These are phyloP conservation scores for Polypedilum pembai DNA, from an alignment of 1,140 invertebrate genomes.

Conservation along the genomic window DNA sequence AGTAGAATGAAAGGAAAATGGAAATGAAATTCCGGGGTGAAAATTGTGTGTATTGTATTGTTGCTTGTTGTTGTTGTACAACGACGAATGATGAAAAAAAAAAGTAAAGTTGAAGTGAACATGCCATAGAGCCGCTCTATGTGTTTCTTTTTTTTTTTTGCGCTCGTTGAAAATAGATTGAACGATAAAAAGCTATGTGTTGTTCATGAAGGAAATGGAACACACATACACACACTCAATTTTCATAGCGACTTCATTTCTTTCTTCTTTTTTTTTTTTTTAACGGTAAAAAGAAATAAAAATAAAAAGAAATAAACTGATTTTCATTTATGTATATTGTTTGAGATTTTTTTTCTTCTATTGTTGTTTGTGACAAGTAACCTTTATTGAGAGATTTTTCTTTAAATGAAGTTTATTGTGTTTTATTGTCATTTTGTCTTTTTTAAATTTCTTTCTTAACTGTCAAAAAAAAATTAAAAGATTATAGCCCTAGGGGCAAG, in stretches of 20 bases:
- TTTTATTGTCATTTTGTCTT: too few species aligned
- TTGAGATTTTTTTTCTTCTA: too few species aligned
- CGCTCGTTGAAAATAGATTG: background rate
- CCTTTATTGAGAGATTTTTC: too few species aligned
- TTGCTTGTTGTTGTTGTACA: background rate
- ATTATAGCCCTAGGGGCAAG: too few species aligned
- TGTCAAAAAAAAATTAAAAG: too few species aligned
- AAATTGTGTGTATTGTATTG: background rate
- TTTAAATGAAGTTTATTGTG: too few species aligned
- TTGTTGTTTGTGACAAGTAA: too few species aligned
- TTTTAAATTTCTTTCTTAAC: too few species aligned
- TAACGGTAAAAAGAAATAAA: background rate
- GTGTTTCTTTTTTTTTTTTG: background rate
- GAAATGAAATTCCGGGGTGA: constrained; percentile 1
- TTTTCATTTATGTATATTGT: too few species aligned
- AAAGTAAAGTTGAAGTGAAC: background rate
- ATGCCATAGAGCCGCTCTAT: background rate
- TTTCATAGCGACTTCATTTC: background rate
- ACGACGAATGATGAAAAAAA: background rate
- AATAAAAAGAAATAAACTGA: too few species aligned
- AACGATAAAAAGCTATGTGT: background rate
- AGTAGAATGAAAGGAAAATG: constrained; percentile 11
- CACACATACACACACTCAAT: background rate
- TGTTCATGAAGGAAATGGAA: background rate
- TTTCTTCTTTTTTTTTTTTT: background rate